Conservation (phyloP, 2,797 vertebrate genomes). For the Catharus ustulatus region DNA sequence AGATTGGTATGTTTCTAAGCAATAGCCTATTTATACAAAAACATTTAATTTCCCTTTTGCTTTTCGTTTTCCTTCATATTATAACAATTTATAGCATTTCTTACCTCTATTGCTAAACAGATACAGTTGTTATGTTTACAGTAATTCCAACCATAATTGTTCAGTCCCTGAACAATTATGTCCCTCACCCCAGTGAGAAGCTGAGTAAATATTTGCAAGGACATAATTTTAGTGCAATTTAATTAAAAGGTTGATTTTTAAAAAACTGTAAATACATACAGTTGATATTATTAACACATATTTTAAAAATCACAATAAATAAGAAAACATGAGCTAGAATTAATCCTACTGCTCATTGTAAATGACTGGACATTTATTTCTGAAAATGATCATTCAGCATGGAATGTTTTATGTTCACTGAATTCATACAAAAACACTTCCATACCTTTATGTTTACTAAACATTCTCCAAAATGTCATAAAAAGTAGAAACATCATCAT, state of each 20-base stretch:
- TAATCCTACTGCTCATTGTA: neutral
- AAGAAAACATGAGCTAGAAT: neutral
- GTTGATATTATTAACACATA: neutral
- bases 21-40: constrained; percentile 1
- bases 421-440: neutral
- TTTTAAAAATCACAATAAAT: neutral
- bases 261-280: neutral
- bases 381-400: neutral
- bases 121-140: neutral
- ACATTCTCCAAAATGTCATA: neutral
- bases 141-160: neutral
- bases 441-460: neutral
- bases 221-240: neutral
- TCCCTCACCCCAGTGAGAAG: neutral
- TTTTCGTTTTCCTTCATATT: neutral
- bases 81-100: neutral
- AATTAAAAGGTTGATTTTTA: constrained; percentile 48
- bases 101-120: constrained; percentile 20
- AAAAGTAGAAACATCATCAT: neutral
- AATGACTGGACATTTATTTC: neutral
- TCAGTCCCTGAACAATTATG: neutral
- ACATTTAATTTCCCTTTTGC: neutral
- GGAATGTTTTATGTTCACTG: neutral
- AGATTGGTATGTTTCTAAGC: constrained; percentile 6
- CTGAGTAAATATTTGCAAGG: constrained; percentile 39